A percentile compares a stretch with the other conserved stretches of the same genome.
These are phyloP conservation scores for Drosophila carrolli DNA, from an alignment of 1,140 invertebrate genomes.

Conservation along the genomic window DNA sequence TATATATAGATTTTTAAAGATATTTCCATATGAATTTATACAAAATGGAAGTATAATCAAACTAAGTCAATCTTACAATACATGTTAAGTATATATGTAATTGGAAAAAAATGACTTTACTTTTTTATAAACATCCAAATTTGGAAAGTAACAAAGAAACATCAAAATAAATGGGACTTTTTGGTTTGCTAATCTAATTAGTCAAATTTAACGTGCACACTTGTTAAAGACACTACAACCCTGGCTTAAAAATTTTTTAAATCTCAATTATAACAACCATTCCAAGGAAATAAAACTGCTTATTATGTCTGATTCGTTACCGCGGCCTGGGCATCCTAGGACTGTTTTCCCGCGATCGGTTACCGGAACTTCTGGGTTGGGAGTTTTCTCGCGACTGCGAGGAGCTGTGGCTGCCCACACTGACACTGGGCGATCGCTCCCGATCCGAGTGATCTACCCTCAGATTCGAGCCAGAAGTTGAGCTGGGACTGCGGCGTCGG, in stretches of 20 bases:
- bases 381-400: conserved; percentile 74
- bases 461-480: conserved; percentile 48
- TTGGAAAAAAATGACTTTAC: background rate
- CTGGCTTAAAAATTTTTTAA: background rate
- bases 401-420: conserved; percentile 68
- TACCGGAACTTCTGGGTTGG: conserved; percentile 64
- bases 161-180: background rate
- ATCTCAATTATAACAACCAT: background rate
- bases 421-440: conserved; percentile 68
- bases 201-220: background rate
- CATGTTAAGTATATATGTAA: background rate
- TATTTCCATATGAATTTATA: background rate
- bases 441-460: conserved; percentile 46
- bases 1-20: background rate
- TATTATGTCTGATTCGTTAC: conserved; percentile 39
- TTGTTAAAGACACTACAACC: background rate
- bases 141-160: background rate
- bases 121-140: background rate
- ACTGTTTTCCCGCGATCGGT: conserved; percentile 89
- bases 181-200: background rate
- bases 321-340: conserved; percentile 89
- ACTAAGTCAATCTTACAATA: background rate
- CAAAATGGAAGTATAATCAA: background rate
- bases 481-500: conserved; percentile 70
- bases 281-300: conserved; percentile 9